Conservation (phyloP, 2,888 invertebrate genomes). For the Marronus borbonicus region DNA sequence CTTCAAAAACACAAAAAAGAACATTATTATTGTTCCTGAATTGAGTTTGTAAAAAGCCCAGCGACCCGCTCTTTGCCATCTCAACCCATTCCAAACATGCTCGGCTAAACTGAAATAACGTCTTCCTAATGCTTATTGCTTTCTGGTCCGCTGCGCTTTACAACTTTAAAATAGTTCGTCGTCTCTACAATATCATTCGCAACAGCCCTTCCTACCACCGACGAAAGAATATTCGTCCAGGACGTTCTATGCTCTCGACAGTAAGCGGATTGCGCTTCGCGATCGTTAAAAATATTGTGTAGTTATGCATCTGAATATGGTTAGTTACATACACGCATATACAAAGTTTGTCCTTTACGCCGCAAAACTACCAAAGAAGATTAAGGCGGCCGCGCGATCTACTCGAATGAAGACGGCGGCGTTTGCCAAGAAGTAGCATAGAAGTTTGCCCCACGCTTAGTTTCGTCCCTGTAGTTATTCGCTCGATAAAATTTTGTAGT, state of each 20-base stretch:
- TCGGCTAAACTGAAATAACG: slow-evolving; percentile 39
- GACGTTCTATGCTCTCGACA: neutral
- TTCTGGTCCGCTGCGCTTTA: slow-evolving; percentile 37
- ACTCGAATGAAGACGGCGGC: no score
- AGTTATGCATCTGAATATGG: neutral
- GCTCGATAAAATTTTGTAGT: no score
- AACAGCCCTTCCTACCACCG: neutral
- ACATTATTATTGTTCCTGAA: no score
- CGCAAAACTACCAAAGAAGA: no score
- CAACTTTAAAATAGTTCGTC: slow-evolving; percentile 42
- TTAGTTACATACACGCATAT: no score
- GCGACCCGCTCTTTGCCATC: neutral
- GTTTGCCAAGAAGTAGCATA: no score
- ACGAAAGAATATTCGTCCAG: slow-evolving; percentile 9
- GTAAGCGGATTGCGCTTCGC: slow-evolving; percentile 7
- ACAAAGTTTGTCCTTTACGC: no score
- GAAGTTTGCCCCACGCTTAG: no score
- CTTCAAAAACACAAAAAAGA: no score
- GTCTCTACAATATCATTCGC: neutral
- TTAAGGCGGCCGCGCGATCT: no score
- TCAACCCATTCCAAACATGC: neutral
- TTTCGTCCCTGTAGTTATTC: no score
- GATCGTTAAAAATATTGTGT: slow-evolving; percentile 13
- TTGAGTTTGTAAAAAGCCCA: no score
- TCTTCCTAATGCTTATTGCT: slow-evolving; percentile 39